Conservation (phyloP, 2,113 vertebrate species). For the Puma concolor region DNA sequence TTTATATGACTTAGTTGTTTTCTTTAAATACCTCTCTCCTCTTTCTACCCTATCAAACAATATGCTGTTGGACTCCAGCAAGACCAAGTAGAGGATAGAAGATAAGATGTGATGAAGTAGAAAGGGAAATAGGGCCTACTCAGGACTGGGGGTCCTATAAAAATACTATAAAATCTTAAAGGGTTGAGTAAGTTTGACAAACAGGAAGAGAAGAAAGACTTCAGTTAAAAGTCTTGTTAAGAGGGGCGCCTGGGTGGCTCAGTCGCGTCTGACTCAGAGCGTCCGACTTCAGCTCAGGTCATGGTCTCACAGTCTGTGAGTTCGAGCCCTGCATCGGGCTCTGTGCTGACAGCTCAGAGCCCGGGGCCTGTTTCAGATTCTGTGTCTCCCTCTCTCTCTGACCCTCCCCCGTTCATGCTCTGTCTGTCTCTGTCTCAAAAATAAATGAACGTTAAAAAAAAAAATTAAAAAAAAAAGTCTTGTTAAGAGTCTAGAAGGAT, state of each 20-base stretch:
- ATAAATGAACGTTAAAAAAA: no score
- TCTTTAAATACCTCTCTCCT: not conserved
- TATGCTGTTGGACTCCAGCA: not conserved
- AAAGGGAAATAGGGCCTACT: not conserved
- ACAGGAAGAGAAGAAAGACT: not conserved
- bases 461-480: not conserved
- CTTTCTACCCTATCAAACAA: not conserved
- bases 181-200: not conserved
- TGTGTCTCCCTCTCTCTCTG: no score
- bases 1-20: not conserved
- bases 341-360: no score
- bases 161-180: not conserved
- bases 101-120: not conserved
- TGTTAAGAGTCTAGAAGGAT: not conserved
- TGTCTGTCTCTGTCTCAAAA: no score
- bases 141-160: not conserved
- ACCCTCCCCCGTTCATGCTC: no score
- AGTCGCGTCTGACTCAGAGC: no score
- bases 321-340: no score
- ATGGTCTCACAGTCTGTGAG: no score
- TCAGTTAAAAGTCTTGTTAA: not conserved
- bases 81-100: not conserved
- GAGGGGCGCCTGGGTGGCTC: no score
- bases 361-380: no score
- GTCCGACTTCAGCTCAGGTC: no score